phyloP scores from a whole-genome alignment of 2,113 vertebrate genomes.

The Tragelaphus scriptus region DNA sequence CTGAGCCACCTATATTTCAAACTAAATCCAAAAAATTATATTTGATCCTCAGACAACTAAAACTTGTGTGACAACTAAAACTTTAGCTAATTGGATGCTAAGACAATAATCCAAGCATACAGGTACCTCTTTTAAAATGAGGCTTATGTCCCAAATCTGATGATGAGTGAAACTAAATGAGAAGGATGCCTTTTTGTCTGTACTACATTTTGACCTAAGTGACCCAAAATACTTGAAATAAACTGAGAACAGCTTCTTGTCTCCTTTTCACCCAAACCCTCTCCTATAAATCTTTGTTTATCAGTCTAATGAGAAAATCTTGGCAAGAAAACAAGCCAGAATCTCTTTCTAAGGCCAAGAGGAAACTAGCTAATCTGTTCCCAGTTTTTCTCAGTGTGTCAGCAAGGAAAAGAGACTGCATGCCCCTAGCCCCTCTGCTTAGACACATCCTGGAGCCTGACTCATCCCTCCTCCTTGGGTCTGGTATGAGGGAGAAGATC shows the following conservation, averaged over 20 bases:
- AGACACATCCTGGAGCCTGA: too few relatives aligned
- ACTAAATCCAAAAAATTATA: not conserved
- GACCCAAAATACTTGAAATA: not conserved
- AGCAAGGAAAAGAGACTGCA: not conserved
- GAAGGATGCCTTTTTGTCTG: not conserved
- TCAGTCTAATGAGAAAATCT: not conserved
- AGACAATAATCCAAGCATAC: not conserved
- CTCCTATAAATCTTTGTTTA: not conserved
- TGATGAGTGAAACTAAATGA: not conserved
- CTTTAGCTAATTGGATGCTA: not conserved
- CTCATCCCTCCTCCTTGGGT: not conserved
- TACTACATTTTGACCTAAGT: not conserved
- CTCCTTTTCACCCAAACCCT: not conserved
- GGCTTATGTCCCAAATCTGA: not conserved
- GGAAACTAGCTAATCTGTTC: not conserved
- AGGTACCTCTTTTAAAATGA: not conserved
- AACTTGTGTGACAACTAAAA: not conserved
- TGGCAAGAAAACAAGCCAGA: not conserved
- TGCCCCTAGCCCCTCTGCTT: not conserved
- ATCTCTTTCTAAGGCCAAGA: not conserved
- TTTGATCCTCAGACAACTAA: not conserved
- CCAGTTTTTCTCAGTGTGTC: not conserved
- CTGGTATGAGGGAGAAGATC: not conserved
- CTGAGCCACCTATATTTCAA: not conserved
- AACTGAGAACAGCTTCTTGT: not conserved